phyloP scores from a whole-genome alignment of 2,113 vertebrate species.

The Eudyptes chrysolophus region DNA sequence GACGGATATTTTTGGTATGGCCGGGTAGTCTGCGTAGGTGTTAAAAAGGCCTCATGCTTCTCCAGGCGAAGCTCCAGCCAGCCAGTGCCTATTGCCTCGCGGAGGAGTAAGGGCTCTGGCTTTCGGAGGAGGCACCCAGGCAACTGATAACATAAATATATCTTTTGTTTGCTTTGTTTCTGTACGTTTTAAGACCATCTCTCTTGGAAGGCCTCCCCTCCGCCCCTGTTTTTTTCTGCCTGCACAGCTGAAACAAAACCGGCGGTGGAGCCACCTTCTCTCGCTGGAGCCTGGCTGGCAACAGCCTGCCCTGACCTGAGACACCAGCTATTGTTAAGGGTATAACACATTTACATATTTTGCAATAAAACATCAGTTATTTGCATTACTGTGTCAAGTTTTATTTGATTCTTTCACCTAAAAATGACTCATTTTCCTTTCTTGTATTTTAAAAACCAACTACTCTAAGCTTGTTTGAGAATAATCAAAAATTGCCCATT shows the following conservation, averaged over 20 bases:
- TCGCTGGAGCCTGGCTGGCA: constrained; percentile 76
- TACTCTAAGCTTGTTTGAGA: constrained; percentile 99
- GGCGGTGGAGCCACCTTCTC: constrained; percentile 73
- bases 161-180: constrained; percentile 67
- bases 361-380: constrained; percentile 92
- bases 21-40: neutral
- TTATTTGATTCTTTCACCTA: constrained; percentile 96
- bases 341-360: constrained; percentile 89
- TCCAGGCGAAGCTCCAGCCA: neutral
- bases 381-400: constrained; percentile 88
- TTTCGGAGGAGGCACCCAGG: neutral
- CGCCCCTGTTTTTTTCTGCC: constrained; percentile 48
- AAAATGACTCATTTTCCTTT: constrained; percentile 95
- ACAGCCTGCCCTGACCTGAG: constrained; percentile 81
- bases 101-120: neutral
- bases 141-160: constrained; percentile 40
- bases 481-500: constrained; percentile 99
- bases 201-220: constrained; percentile 52
- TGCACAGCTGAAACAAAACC: constrained; percentile 70
- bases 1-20: neutral
- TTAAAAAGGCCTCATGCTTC: neutral
- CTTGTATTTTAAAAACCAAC: constrained; percentile 96
- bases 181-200: constrained; percentile 67
- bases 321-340: constrained; percentile 86
- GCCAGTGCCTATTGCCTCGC: neutral